Percentiles rank a stretch among this genome's conserved stretches.
phyloP scores from a whole-genome alignment of 2,113 vertebrate genomes.

The Lipotes vexillifer region DNA sequence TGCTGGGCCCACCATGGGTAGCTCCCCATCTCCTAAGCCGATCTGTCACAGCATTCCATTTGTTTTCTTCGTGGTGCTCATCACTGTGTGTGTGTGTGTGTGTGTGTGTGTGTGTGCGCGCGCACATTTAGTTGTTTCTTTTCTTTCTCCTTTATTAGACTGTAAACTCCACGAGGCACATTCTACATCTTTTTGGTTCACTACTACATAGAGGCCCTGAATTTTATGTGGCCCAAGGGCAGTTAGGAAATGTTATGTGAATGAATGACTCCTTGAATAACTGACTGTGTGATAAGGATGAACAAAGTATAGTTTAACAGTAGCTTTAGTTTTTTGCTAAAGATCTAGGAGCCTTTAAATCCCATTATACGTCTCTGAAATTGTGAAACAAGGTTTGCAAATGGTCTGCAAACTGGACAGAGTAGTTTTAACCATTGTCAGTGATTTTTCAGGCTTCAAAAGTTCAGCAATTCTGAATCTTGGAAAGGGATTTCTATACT shows the following conservation, averaged over 20 bases:
- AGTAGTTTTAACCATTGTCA: neutral
- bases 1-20: rapidly evolving
- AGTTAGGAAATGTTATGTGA: neutral
- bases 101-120: neutral
- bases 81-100: rapidly evolving
- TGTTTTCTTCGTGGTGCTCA: neutral
- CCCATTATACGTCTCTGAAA: neutral
- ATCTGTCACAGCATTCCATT: neutral
- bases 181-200: neutral
- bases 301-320: neutral
- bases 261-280: neutral
- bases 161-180: neutral
- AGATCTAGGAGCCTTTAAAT: neutral
- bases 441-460: neutral
- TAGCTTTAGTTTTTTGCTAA: neutral
- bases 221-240: neutral
- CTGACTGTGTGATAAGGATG: neutral
- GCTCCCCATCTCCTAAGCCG: neutral
- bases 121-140: neutral
- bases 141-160: neutral
- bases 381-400: neutral
- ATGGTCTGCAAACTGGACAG: neutral
- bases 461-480: neutral
- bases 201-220: neutral
- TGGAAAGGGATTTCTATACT: neutral